A percentile compares a stretch with the other conserved stretches of the same genome.
phyloP scores from a whole-genome alignment of 2,113 vertebrate species.

The Gnathonemus longibarbis region DNA sequence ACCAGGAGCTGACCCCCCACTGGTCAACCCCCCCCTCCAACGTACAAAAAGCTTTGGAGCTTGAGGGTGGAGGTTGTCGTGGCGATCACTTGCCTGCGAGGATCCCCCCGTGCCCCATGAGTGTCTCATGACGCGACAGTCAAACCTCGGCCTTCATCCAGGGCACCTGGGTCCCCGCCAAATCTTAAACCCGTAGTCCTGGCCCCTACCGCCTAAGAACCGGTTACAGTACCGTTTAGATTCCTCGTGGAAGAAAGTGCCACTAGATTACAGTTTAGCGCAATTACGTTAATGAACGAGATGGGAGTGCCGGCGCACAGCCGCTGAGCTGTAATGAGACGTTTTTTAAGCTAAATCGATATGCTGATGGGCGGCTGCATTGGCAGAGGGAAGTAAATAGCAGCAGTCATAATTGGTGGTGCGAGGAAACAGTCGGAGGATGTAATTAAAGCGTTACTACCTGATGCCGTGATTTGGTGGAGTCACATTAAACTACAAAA shows the following conservation, averaged over 20 bases:
- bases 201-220: neutral
- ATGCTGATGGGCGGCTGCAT: neutral
- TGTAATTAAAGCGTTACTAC: neutral
- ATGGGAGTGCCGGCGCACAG: neutral
- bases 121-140: neutral
- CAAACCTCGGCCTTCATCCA: neutral
- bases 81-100: neutral
- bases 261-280: neutral
- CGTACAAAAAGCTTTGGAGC: constrained; percentile 72
- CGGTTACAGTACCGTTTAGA: neutral
- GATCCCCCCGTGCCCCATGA: neutral
- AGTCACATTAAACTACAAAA: neutral
- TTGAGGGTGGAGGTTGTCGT: constrained; percentile 60
- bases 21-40: constrained; percentile 51
- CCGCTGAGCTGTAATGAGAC: neutral
- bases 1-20: constrained; percentile 68
- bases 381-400: neutral
- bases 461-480: neutral
- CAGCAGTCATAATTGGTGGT: neutral
- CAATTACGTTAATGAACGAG: neutral
- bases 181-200: neutral
- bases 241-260: neutral
- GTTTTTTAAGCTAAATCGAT: neutral
- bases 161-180: neutral
- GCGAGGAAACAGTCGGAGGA: neutral